These are phyloP conservation scores for Conus betulinus DNA, from an alignment of 1,140 invertebrate genomes.

Conservation along the genomic window DNA sequence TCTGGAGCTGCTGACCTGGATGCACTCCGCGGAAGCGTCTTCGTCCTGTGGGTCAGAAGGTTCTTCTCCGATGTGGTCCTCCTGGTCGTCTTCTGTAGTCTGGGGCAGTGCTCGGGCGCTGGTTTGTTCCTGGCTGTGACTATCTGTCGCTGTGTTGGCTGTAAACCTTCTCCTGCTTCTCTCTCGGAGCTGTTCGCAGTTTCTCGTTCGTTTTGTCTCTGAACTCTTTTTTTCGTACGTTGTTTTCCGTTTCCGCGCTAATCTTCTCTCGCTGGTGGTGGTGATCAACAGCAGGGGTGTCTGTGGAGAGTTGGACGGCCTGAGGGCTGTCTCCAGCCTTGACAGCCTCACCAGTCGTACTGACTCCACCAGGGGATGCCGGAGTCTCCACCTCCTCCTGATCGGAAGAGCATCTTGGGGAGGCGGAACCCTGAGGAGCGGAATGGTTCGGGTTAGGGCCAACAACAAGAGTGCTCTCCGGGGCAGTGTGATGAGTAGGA, in stretches of 20 bases:
- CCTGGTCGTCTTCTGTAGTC: background rate
- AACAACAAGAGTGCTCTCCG: background rate
- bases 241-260: too few species aligned
- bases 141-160: background rate
- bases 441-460: background rate
- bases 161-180: background rate
- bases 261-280: background rate
- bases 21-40: background rate
- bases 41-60: background rate
- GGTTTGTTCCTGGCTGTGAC: background rate
- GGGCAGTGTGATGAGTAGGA: background rate
- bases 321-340: background rate
- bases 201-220: background rate
- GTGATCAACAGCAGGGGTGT: background rate
- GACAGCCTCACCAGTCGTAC: conserved; percentile 9
- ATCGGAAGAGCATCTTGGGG: conserved; percentile 22
- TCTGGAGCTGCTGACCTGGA: background rate
- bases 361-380: conserved; percentile 13
- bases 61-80: background rate
- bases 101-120: background rate
- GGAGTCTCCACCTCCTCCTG: background rate
- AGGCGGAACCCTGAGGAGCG: conserved; percentile 7
- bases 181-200: background rate
- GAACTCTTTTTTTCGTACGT: background rate
- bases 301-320: background rate